Conservation (phyloP, 2,113 vertebrate genomes). For the Protomyctophum bolini region DNA sequence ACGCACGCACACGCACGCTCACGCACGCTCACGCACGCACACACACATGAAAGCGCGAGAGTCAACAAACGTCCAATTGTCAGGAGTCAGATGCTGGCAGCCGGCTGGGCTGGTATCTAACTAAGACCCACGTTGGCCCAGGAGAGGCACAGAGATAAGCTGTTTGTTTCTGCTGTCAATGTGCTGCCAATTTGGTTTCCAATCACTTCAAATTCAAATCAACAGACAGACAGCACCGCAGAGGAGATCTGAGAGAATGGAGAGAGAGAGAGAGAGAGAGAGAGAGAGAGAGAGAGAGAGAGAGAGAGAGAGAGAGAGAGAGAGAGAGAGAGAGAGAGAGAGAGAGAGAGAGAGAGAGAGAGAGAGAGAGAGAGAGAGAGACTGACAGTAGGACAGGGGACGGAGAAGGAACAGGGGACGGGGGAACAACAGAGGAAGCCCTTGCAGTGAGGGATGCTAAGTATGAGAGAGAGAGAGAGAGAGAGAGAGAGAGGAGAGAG, state of each 20-base stretch:
- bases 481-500: constrained; percentile 8
- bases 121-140: constrained; percentile 73
- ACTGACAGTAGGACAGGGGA: too few species aligned
- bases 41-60: constrained; percentile 48
- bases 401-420: constrained; percentile 25
- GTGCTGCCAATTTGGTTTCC: constrained; percentile 74
- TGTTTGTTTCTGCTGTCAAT: constrained; percentile 79
- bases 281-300: constrained; percentile 18
- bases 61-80: constrained; percentile 73
- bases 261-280: constrained; percentile 67
- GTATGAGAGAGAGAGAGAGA: constrained; percentile 16
- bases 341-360: constrained; percentile 75
- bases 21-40: constrained; percentile 7
- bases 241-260: constrained; percentile 68
- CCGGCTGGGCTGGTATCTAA: constrained; percentile 62
- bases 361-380: constrained; percentile 63
- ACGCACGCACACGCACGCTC: neutral
- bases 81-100: constrained; percentile 72
- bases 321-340: constrained; percentile 73
- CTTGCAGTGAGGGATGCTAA: constrained; percentile 52
- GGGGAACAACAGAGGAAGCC: constrained; percentile 38
- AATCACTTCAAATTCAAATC: constrained; percentile 79
- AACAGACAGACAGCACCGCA: constrained; percentile 59
- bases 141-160: constrained; percentile 71
- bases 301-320: constrained; percentile 36